Percentiles rank a stretch among this genome's conserved stretches.
phyloP scores from a whole-genome alignment of 2,113 vertebrate genomes.

The Cephalopterus ornatus region DNA sequence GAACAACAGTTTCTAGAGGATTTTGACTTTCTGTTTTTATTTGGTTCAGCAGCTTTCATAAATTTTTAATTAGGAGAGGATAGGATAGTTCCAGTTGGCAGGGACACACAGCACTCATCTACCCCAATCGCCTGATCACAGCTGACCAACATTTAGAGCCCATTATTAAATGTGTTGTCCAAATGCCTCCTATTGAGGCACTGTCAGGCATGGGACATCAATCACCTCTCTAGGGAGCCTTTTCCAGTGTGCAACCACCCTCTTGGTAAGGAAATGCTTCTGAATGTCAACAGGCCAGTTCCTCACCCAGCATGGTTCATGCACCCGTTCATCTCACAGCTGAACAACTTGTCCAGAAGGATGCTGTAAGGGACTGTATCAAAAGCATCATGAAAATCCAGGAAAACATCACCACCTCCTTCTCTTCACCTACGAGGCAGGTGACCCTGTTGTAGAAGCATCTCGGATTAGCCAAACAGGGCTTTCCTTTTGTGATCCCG shows the following conservation, averaged over 20 bases:
- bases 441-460: not conserved
- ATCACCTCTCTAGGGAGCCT: not conserved
- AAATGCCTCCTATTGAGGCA: not conserved
- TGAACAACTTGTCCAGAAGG: not conserved
- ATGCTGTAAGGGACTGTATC: not conserved
- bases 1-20: not conserved
- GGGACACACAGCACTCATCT: not conserved
- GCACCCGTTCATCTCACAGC: not conserved
- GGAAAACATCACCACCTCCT: not conserved
- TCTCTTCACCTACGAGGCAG: not conserved
- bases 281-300: not conserved
- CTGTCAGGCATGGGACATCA: not conserved
- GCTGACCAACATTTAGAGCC: not conserved
- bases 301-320: not conserved
- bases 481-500: not conserved
- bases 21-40: not conserved
- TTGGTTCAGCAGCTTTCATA: not conserved
- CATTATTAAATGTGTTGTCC: accelerated
- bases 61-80: not conserved
- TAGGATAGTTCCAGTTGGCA: not conserved
- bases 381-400: not conserved
- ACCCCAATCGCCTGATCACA: not conserved
- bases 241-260: not conserved
- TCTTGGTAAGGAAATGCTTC: not conserved
- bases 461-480: not conserved